Evolutionary conservation across 2,113 vertebrate genomes (phyloP), one percentile per base, ranked within the genome.

Genomic region (Xiphophorus couchianus): DNA sequence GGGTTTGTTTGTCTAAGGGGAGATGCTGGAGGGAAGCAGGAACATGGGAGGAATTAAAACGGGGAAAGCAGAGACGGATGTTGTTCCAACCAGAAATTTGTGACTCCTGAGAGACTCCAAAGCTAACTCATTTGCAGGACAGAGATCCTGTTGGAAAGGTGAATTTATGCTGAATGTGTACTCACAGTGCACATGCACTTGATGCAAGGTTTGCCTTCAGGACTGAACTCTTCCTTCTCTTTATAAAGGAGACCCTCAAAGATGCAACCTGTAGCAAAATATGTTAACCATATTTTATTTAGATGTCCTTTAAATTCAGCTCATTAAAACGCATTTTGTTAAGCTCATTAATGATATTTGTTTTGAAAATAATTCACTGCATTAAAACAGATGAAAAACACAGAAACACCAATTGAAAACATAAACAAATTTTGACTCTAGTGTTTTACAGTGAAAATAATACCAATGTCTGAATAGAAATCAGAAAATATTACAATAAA

Each of bases 191-290:
- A 99, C 77, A 93, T 95, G 78, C 98, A 99, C 88, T 91, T 97
- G 90, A 95, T 95, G 83, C 98, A 99, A 71, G 95, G 95, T 88
- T 95, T 95, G 58, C 95, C 96, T 90, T 98, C 96, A 4, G 97
- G 97, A 79, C 93, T 94, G 90, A 99, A 99, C 86, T 97, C 95
- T 84, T 98, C 96, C 84, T 95, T 96, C 91, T 99, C 98, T 84
- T 89, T 95, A 93, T 98, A 97, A 74, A 96, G 94, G 44, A 92
- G 95, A 14, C 97, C 97, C 93, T 97, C 98, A 80, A 99, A 98
- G 86, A 96, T 90, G 81, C 98, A 99, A 42, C 96, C 98, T 99
- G 93, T 44, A 91, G 87, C 0, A 0, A 79, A 37, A 31, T 1
- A 62, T 3, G 11, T 4, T 25, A 28, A 7, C 14, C 3, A 19